phyloP scores from a whole-genome alignment of 2,888 invertebrate species.

The Laspeyria flexula region DNA sequence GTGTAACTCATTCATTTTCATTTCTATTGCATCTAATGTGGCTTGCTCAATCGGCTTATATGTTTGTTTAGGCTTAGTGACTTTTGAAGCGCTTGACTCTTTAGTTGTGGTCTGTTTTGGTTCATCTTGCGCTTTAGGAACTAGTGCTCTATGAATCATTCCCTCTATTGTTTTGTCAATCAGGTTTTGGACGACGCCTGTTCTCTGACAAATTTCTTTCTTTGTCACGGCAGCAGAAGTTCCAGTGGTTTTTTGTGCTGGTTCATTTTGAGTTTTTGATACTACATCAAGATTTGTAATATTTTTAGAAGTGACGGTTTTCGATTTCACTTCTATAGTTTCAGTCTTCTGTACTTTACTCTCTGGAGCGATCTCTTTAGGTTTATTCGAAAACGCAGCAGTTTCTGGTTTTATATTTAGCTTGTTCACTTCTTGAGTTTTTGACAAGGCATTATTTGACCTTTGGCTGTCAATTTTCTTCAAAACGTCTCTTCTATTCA shows the following conservation, averaged over 20 bases:
- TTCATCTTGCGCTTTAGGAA: slow-evolving; percentile 59
- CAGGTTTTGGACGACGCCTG: slow-evolving; percentile 71
- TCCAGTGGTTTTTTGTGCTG: background rate
- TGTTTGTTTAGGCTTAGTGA: slow-evolving; percentile 36
- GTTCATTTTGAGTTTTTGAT: slow-evolving; percentile 18
- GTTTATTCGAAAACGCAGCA: slow-evolving; percentile 64
- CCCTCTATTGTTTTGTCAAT: slow-evolving; percentile 80
- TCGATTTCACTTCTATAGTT: slow-evolving; percentile 19
- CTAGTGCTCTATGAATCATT: slow-evolving; percentile 65
- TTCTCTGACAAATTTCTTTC: slow-evolving; percentile 53
- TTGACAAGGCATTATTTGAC: slow-evolving; percentile 59
- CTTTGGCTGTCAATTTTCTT: slow-evolving; percentile 79
- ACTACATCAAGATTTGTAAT: background rate
- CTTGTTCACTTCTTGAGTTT: slow-evolving; percentile 63
- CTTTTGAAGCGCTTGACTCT: slow-evolving; percentile 32
- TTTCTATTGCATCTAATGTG: slow-evolving; percentile 74
- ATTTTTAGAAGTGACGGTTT: background rate
- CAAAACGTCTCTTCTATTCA: slow-evolving; percentile 77
- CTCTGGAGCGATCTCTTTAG: slow-evolving; percentile 40
- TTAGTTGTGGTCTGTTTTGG: slow-evolving; percentile 38
- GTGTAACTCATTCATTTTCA: slow-evolving; percentile 81
- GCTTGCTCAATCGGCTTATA: slow-evolving; percentile 46
- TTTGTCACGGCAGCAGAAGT: slow-evolving; percentile 27
- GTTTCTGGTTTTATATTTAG: slow-evolving; percentile 60
- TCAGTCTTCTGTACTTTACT: slow-evolving; percentile 41